Base-by-base conservation (phyloP, 2,888 invertebrate genomes). In the Melieria picta region DNA sequence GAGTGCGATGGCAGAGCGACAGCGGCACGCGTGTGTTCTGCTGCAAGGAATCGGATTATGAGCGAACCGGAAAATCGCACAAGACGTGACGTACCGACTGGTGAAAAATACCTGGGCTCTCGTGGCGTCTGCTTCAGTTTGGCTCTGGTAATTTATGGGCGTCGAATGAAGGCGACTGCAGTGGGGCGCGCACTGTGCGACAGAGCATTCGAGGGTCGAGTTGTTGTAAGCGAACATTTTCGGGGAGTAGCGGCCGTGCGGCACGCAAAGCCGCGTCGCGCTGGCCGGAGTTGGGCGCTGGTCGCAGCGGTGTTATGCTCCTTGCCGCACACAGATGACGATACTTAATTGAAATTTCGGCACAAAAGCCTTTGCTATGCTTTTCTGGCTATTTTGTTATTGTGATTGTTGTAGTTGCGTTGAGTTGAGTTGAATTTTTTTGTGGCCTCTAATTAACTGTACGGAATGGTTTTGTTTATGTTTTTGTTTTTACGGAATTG, bases 41-140 rank as follows among this genome's bases (percentile, higher is more conserved):
- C 47, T 13, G 43, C 47, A 30, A 16, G 7, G 56, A 55, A 11
- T n/a, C 43, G 55, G 68, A 72, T 72, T 72, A 72, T 64, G 68
- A 71, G 52, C 56, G 79, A 80, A 78, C 77, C 80, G 81, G 79
- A 81, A 80, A 82, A 82, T 81, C 79, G 79, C 77, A 78, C 69
- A 78, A 84, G 82, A 82, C 83, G 84, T 83, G 84, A 76, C 81
- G 77, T 42, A 76, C 84, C 83, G 1, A 1, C 3, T 30, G 83
- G 83, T 83, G 83, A 81, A 82, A 83, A 83, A 82, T 83, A 79
- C 83, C 82, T 79, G 77, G 83, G 82, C 81, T 82, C 79, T 10
- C 52, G 30, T 4, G 45, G 61, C 11, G 45, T 10, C n/a, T 42
- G 45, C 11, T n/a, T n/a, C 7, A 9, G n/a, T 46, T 6, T 9